phyloP scores from a whole-genome alignment of 2,113 vertebrate species.

The Piaya cayana region DNA sequence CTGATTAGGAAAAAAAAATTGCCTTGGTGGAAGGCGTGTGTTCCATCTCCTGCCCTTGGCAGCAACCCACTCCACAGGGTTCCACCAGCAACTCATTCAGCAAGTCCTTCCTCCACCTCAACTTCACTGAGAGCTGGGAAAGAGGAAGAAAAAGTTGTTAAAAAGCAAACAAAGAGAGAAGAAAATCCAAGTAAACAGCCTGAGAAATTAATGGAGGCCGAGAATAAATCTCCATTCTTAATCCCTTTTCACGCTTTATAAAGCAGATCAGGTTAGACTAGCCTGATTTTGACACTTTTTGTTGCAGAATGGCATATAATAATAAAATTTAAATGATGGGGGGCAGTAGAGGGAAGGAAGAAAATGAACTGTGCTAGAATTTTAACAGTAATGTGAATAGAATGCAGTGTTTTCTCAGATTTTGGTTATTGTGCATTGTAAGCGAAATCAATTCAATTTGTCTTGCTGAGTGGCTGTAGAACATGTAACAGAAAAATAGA shows the following conservation, averaged over 20 bases:
- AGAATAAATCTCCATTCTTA: constrained; percentile 41
- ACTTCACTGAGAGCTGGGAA: background rate
- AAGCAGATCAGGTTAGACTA: constrained; percentile 7
- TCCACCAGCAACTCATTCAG: constrained; percentile 13
- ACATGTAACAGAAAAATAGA: background rate
- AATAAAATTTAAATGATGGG: background rate
- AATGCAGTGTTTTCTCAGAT: background rate
- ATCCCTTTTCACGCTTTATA: constrained; percentile 35
- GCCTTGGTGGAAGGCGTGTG: constrained; percentile 65
- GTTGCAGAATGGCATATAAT: background rate
- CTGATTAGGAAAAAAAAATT: constrained; percentile 61
- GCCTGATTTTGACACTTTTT: constrained; percentile 7
- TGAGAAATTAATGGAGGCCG: constrained; percentile 32
- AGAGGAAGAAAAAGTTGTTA: background rate
- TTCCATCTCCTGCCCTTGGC: constrained; percentile 74
- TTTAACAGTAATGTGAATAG: background rate
- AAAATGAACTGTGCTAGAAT: background rate
- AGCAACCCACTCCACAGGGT: constrained; percentile 35
- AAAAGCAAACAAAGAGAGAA: background rate
- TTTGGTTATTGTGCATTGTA: background rate
- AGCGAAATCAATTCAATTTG: background rate
- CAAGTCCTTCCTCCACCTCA: background rate
- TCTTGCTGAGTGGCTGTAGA: background rate
- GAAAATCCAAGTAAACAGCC: constrained; percentile 1
- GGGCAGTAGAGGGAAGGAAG: background rate